Base-by-base conservation (phyloP, 2,113 vertebrate genomes). In the Anguilla japonica region DNA sequence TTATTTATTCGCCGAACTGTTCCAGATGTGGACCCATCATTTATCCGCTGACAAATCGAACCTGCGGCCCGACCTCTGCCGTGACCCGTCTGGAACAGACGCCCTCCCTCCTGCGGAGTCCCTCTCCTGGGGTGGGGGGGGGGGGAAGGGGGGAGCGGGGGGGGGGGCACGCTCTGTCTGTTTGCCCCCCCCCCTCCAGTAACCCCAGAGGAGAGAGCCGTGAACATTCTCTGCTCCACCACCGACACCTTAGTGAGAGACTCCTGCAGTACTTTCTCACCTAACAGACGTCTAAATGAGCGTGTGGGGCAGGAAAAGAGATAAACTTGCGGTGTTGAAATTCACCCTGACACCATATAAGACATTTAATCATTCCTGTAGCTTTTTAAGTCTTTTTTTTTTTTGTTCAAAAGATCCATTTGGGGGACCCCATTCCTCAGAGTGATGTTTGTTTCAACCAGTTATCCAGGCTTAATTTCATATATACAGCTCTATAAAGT, bases 1-100 rank as follows among this genome's bases (percentile, higher is more conserved):
- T 96, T 96, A 97, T 97, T 97, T 97, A 97, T 97, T 96, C 95
- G 95, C 94, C 95, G 96, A 97, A 97, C 96, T 96, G 95, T 97
- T 97, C 96, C 96, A 97, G 97, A 97, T 97, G 96, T 96, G 96
- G 96, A 96, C 94, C 94, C 95, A 96, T 97, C 96, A 96, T 96
- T 97, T 97, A 97, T 96, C 95, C 95, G 94, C 93, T 95, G 96
- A 96, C 96, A 97, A 96, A 96, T 96, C 95, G 95, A 97, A 97
- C 96, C 96, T 96, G 96, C 95, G 95, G 94, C 79, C 87, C 91
- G 96, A 96, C 96, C 96, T 95, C 94, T 93, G 93, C 90, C 91
- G 92, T 95, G 95, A 97, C 96, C 95, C 97, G 95, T 93, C 91
- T 94, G 92, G 91, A 93, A 94, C 90, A 34, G 91, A 93, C 94